Percentiles rank a stretch among this genome's conserved stretches.
phyloP scores from a whole-genome alignment of 2,888 invertebrate genomes.

The Luperina testacea region DNA sequence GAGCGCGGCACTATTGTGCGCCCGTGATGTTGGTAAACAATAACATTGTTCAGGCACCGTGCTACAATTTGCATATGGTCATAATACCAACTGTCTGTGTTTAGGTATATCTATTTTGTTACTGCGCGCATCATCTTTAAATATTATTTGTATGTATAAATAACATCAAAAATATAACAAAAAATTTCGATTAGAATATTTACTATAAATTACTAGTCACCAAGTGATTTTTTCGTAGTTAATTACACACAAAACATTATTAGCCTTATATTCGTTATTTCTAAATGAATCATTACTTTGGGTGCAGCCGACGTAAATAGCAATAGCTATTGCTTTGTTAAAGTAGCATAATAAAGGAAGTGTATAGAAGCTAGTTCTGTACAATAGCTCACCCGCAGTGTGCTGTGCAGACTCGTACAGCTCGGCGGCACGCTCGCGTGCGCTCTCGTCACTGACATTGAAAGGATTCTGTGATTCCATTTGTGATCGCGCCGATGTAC shows the following conservation, averaged over 20 bases:
- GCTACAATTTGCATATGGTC: neutral
- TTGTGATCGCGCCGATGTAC: slow-evolving; percentile 42
- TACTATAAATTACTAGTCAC: neutral
- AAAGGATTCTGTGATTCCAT: slow-evolving; percentile 77
- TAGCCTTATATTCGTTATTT: neutral
- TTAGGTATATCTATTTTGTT: neutral
- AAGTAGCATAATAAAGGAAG: neutral
- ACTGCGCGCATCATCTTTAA: neutral
- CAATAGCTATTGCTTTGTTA: slow-evolving; percentile 7
- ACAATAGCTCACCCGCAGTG: neutral
- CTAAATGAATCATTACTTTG: neutral
- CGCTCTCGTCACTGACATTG: slow-evolving; percentile 65
- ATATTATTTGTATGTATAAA: neutral
- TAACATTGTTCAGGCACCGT: slow-evolving; percentile 25
- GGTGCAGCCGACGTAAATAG: neutral
- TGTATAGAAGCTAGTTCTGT: neutral
- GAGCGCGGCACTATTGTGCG: slow-evolving; percentile 7
- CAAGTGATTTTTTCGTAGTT: neutral
- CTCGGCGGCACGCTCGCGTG: slow-evolving; percentile 16
- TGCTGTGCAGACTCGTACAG: neutral
- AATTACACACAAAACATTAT: neutral
- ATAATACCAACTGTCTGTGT: slow-evolving; percentile 2
- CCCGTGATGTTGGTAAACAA: slow-evolving; percentile 37
- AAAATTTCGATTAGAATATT: neutral
- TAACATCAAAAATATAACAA: neutral